Evolutionary conservation across 1,140 invertebrate species (phyloP), one percentile per base, ranked within the genome.

Genomic region (Camponotus pennsylvanicus): DNA sequence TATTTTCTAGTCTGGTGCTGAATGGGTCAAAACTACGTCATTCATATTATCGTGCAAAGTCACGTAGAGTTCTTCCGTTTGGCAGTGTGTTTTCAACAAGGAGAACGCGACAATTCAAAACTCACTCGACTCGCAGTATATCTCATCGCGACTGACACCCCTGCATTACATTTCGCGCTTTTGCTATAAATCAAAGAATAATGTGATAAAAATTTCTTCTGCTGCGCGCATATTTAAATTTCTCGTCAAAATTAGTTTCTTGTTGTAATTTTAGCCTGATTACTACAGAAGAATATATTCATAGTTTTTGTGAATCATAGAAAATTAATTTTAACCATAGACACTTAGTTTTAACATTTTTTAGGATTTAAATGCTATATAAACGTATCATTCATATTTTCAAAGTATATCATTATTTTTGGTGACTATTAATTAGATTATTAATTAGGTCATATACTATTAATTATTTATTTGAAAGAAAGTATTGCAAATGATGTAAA

Each of bases 1-100:
- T 32, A 37, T 70, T 80, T 52, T 80, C 64, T 70, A 80, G 73
- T 75, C 79, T 45, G 40, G n/a, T 69, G 27, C 37, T 83, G 79
- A 83, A 83, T 83, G 79, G 32, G 6, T 63, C 40, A 49, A 27
- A 61, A 15, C 40, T 75, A 63, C 67, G 69, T 83, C 79, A 75
- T 75, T 83, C 55, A 75, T 45, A 61, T 83, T 83, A 40, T 73
- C 69, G 27, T n/a, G 8, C 18, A 18, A 15, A 61, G 42, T 75
- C 69, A 83, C 79, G 79, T 61, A 75, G 8, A 21, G 1, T 63
- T 69, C 37, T 59, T 45, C 57, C 40, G 67, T 82, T 82, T 73
- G 27, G 67, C 79, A 73, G 27, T 2, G 15, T 27, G 18, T 15
- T 61, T 73, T 73, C 67, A 82, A n/a, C 42, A 18, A 11, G 40